Evolutionary conservation across 2,113 vertebrate genomes (phyloP).

Genomic region (Megaleporinus macrocephalus): DNA sequence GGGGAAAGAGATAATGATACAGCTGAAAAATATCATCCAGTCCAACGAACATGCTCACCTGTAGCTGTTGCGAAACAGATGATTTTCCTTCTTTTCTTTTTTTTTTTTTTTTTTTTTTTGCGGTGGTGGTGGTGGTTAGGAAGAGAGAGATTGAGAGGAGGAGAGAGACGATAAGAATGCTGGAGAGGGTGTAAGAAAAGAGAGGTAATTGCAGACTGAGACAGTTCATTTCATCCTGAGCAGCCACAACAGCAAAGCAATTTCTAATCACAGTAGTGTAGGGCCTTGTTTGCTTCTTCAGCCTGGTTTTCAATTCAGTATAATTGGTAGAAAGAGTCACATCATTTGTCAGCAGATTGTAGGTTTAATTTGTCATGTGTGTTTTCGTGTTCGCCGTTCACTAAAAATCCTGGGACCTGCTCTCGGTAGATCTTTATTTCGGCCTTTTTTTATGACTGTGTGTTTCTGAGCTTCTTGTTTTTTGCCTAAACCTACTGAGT

Average conservation of each 20-base stretch:
- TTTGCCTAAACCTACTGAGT: background rate
- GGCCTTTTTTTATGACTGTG: background rate
- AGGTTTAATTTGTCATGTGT: conserved; percentile 7
- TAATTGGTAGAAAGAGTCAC: conserved; percentile 28
- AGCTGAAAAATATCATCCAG: conserved; percentile 19
- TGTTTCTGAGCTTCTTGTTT: conserved; percentile 11
- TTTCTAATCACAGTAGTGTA: conserved; percentile 30
- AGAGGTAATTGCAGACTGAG: conserved; percentile 46
- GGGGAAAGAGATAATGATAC: conserved; percentile 6
- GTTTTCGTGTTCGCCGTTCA: background rate
- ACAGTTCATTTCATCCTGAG: conserved; percentile 43
- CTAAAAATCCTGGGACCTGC: background rate
- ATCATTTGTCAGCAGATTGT: conserved; percentile 18
- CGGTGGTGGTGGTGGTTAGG: conserved; percentile 41
- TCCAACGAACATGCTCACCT: conserved; percentile 38
- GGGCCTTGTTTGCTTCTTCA: conserved; percentile 32
- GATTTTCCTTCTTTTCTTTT: conserved; percentile 23
- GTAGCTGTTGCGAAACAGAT: conserved; percentile 48
- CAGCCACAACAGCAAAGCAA: conserved; percentile 45
- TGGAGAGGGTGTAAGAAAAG: conserved; percentile 2
- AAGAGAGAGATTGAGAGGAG: conserved; percentile 29
- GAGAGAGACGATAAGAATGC: conserved; percentile 7
- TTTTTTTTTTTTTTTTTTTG: conserved; percentile 15
- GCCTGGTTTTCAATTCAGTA: conserved; percentile 32
- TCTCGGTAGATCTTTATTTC: conserved; percentile 16